These are phyloP conservation scores for Olivierus martensii DNA, from an alignment of 1,140 invertebrate species.

Conservation along the genomic window DNA sequence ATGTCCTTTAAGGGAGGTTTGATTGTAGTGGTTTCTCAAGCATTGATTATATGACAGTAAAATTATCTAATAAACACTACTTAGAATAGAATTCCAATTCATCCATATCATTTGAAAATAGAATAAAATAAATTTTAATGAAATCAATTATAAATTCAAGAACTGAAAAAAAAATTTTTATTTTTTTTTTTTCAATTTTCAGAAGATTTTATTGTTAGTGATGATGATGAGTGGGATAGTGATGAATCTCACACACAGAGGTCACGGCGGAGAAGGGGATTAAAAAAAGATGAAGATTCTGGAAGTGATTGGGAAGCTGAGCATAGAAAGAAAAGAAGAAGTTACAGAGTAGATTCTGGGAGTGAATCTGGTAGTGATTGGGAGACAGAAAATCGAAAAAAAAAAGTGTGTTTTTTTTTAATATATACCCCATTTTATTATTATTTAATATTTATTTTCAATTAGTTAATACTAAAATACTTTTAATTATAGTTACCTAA, in stretches of 20 bases:
- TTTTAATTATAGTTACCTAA: background rate
- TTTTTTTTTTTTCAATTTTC: background rate
- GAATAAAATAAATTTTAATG: too few species aligned
- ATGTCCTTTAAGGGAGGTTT: too few species aligned
- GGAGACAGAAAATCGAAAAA: conserved; percentile 1
- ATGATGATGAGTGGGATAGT: conserved; percentile 17
- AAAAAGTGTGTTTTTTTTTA: background rate
- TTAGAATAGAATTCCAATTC: too few species aligned
- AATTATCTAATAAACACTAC: too few species aligned
- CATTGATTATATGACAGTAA: too few species aligned
- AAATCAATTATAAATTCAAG: too few species aligned
- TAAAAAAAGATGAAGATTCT: conserved; percentile 11
- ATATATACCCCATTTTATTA: background rate
- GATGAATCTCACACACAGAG: conserved; percentile 1
- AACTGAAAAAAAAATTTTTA: too few species aligned
- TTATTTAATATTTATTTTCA: background rate
- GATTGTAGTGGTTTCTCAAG: too few species aligned
- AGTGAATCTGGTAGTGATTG: conserved; percentile 20
- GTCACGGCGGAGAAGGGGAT: conserved; percentile 1
- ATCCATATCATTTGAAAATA: too few species aligned
- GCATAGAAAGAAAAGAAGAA: conserved; percentile 6
- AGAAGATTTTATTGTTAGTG: conserved; percentile 17
- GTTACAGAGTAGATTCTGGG: conserved; percentile 10
- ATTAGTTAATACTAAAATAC: background rate
- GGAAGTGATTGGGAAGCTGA: conserved; percentile 22